Evolutionary conservation across 2,888 invertebrate species (phyloP).

Genomic region (Candidula unifasciata): DNA sequence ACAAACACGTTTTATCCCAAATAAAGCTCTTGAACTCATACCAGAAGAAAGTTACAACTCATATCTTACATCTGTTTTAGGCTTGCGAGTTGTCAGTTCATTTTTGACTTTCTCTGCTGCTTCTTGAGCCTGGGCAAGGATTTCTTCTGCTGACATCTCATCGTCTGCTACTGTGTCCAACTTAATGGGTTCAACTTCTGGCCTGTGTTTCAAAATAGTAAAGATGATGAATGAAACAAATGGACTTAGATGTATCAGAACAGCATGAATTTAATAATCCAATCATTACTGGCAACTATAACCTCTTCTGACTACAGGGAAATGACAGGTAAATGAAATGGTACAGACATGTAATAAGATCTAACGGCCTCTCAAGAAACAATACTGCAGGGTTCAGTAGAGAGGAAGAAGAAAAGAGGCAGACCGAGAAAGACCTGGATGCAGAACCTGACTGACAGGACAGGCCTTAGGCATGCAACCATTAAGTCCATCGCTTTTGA

Average conservation of each 20-base stretch:
- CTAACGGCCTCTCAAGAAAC: too few species aligned
- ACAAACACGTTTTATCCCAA: background rate
- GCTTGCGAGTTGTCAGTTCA: slow-evolving; percentile 81
- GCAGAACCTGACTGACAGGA: too few species aligned
- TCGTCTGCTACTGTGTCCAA: slow-evolving; percentile 87
- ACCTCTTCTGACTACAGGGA: too few species aligned
- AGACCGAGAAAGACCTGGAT: too few species aligned
- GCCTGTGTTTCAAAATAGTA: background rate
- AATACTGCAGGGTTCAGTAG: too few species aligned
- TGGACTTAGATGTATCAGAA: background rate
- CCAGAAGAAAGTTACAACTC: background rate
- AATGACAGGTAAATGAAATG: too few species aligned
- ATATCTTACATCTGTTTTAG: slow-evolving; percentile 78
- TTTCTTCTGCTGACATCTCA: slow-evolving; percentile 84
- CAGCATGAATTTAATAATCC: background rate
- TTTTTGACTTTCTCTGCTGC: slow-evolving; percentile 86
- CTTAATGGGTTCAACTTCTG: slow-evolving; percentile 65
- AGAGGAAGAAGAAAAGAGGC: too few species aligned
- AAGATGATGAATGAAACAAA: background rate
- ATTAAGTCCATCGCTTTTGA: too few species aligned
- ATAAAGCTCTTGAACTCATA: background rate
- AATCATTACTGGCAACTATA: background rate
- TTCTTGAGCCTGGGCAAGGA: slow-evolving; percentile 85
- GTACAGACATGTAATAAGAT: too few species aligned
- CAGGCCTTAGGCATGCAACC: too few species aligned